Evolutionary conservation across 2,797 vertebrate species (phyloP).

Genomic region (Fundulus diaphanus): DNA sequence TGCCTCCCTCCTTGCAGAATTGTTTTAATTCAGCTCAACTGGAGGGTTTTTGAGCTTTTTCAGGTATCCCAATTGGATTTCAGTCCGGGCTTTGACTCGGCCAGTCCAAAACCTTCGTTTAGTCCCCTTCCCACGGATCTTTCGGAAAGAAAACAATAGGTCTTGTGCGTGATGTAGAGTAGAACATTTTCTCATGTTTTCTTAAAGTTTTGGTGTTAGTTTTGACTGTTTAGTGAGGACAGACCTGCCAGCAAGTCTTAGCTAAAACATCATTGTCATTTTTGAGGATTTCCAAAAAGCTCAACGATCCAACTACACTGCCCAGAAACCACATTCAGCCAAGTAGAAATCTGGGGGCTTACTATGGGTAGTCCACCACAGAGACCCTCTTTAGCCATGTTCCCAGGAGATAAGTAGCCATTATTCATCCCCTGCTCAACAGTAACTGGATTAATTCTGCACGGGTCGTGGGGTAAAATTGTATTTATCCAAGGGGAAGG

Average conservation of each 20-base stretch:
- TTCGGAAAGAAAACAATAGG: neutral
- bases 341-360: constrained; percentile 37
- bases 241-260: constrained; percentile 27
- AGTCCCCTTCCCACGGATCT: neutral
- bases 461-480: constrained; percentile 68
- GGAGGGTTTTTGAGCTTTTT: neutral
- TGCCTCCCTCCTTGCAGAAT: neutral
- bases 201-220: neutral
- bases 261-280: constrained; percentile 27
- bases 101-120: neutral
- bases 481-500: constrained; percentile 71
- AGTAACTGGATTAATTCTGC: constrained; percentile 81
- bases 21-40: neutral
- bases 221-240: constrained; percentile 29
- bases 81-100: neutral
- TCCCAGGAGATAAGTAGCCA: constrained; percentile 73
- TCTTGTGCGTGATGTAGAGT: neutral
- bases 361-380: constrained; percentile 32
- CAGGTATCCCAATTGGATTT: neutral
- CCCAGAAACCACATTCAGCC: constrained; percentile 46
- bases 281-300: constrained; percentile 28
- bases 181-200: neutral
- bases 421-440: constrained; percentile 76
- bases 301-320: constrained; percentile 32
- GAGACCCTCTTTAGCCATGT: constrained; percentile 52